phyloP scores from a whole-genome alignment of 2,888 invertebrate species.

The Campoplex nolae region DNA sequence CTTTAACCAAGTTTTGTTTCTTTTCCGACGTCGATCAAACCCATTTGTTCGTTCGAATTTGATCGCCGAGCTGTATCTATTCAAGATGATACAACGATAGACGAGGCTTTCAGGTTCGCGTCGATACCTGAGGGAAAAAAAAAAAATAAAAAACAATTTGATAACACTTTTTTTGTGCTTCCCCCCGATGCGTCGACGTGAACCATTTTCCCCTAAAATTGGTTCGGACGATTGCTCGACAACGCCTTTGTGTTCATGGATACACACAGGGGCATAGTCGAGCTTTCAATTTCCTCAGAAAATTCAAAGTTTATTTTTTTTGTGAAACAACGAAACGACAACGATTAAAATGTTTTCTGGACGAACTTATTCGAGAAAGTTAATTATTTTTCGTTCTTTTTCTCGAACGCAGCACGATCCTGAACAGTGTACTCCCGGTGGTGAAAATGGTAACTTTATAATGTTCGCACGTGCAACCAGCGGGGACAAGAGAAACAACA shows the following conservation, averaged over 20 bases:
- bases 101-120: slow-evolving; percentile 47
- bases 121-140: slow-evolving; percentile 40
- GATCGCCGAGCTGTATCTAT: not conserved
- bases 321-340: not conserved
- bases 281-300: not conserved
- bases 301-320: not conserved
- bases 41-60: slow-evolving; percentile 17
- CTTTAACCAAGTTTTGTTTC: slow-evolving; percentile 42
- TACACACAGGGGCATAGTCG: not conserved
- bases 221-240: slow-evolving; percentile 47
- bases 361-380: not conserved
- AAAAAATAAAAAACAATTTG: slow-evolving; percentile 20
- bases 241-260: not conserved
- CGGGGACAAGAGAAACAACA: slow-evolving; percentile 99
- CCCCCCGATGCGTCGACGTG: not conserved
- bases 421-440: slow-evolving; percentile 96
- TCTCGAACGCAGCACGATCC: slow-evolving; percentile 93
- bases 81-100: slow-evolving; percentile 32
- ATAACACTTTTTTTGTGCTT: slow-evolving; percentile 48
- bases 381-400: slow-evolving; percentile 68
- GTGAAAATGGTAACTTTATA: slow-evolving; percentile 98
- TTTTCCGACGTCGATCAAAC: slow-evolving; percentile 46
- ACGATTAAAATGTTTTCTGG: not conserved
- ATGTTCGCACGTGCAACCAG: slow-evolving; percentile 99
- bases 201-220: slow-evolving; percentile 55